These are phyloP conservation scores for Chloebia gouldiae DNA, from an alignment of 2,113 vertebrate genomes.

Conservation along the genomic window DNA sequence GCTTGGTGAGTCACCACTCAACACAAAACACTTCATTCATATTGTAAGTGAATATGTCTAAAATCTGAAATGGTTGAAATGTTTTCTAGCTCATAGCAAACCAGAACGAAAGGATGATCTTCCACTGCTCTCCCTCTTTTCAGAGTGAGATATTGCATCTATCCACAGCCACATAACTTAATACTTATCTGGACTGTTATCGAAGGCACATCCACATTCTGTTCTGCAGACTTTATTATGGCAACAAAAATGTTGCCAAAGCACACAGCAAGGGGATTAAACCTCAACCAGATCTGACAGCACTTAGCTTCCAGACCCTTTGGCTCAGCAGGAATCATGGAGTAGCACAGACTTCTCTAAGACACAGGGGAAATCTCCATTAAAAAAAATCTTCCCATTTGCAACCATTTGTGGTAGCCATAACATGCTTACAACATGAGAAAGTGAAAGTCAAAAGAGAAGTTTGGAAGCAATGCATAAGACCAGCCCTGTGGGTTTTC, in stretches of 20 bases:
- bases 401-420: neutral
- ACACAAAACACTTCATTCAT: neutral
- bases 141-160: neutral
- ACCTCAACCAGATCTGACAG: neutral
- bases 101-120: neutral
- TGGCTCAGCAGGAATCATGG: neutral
- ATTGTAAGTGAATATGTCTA: neutral
- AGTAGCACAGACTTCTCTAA: neutral
- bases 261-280: neutral
- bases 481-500: neutral
- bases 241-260: neutral
- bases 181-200: neutral
- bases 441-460: neutral
- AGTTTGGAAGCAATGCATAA: neutral
- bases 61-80: neutral
- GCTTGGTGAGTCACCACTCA: neutral
- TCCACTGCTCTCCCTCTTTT: neutral
- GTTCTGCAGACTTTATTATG: neutral
- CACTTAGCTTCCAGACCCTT: neutral
- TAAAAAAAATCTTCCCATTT: neutral
- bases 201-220: neutral
- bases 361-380: neutral
- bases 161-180: neutral
- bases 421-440: neutral
- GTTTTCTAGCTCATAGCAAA: neutral